phyloP scores from a whole-genome alignment of 2,113 vertebrate genomes.

The Panthera uncia region DNA sequence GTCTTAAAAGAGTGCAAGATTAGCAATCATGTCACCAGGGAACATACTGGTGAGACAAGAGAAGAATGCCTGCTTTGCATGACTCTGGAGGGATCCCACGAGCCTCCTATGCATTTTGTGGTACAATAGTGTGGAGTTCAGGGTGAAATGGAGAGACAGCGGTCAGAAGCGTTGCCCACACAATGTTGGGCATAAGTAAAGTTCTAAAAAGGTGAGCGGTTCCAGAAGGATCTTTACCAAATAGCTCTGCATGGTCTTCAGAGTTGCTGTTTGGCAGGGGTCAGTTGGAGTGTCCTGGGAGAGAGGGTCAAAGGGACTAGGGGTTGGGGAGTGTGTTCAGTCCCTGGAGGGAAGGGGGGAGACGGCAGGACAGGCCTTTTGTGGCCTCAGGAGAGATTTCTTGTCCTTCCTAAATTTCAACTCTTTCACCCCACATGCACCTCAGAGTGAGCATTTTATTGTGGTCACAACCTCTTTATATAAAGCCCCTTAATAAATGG shows the following conservation, averaged over 20 bases:
- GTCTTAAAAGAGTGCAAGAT: background rate
- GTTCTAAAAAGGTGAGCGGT: background rate
- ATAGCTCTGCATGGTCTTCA: background rate
- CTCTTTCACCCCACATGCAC: background rate
- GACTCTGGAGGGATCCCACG: background rate
- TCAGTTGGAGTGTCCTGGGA: background rate
- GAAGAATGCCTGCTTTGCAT: background rate
- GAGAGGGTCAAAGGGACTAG: background rate
- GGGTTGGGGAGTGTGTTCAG: background rate
- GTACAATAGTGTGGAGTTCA: background rate
- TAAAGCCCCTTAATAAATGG: background rate
- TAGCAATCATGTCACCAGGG: background rate
- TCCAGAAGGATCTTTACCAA: background rate
- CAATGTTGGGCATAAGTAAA: background rate
- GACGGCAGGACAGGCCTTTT: background rate
- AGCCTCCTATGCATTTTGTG: background rate
- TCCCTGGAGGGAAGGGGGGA: background rate
- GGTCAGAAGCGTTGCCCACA: background rate
- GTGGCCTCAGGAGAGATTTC: background rate
- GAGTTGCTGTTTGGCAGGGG: background rate
- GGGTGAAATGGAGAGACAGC: background rate
- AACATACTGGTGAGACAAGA: background rate
- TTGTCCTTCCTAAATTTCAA: background rate
- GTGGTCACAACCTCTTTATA: background rate
- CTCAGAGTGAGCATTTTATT: background rate